Base-by-base conservation (phyloP, 2,113 vertebrate genomes). In the Brienomyrus brachyistius region DNA sequence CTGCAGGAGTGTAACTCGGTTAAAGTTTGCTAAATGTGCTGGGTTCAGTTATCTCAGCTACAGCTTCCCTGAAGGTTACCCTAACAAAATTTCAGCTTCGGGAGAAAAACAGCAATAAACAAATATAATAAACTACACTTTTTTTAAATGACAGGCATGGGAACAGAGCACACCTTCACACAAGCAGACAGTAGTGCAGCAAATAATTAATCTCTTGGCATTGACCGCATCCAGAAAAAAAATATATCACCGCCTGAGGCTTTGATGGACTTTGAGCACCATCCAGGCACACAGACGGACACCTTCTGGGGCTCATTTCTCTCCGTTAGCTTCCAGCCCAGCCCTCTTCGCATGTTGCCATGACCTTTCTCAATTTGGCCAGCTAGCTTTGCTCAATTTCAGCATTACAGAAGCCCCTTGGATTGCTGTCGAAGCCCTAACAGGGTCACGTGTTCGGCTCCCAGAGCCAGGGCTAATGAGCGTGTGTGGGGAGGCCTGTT, bases 201-300 rank as follows among this genome's bases (percentile, higher is more conserved):
- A 77, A 43, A 50, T 31, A 89, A 89, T 89, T 82, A 54, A 70
- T 89, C 88, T 82, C 74, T 89, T 80, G 74, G 74, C 74, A 40
- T n/a, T 50, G 7, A 45, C 88, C 21, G 9, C 51, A 54, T 40
- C 48, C 88, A 40, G 74, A 77, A 70, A 40, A 48, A 40, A 88
- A 88, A 88, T 48, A 21, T 15, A 51, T 86, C 83, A 51, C 10
- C 1, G 21, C 83, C 83, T 8, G n/a, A 17, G 21, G 47, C 83
- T 51, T 51, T 50, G 45, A 23, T 50, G 45, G 45, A 50, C 19
- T 50, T 86, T 47, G 83, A 86, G 47, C 23, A 15, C 83, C 11
- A 50, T 86, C 50, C 50, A 87, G 27, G 17, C 27, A 40, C 86
- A 87, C 31, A 17, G 5, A 9, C 31, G 3, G 31, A 35, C 85